phyloP scores from a whole-genome alignment of 2,888 invertebrate species.

The Tipula confusa region DNA sequence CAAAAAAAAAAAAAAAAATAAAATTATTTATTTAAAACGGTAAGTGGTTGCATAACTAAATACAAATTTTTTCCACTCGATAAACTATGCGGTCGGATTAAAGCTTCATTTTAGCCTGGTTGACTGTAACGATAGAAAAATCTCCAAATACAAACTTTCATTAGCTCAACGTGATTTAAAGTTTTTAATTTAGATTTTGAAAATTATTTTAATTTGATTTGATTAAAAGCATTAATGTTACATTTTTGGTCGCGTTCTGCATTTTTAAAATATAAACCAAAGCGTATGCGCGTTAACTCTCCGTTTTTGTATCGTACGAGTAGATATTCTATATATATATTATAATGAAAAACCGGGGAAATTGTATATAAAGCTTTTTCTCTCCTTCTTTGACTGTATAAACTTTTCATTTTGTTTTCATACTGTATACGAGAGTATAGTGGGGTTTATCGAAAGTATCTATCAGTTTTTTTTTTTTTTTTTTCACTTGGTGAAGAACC shows the following conservation, averaged over 20 bases:
- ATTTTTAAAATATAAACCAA: not conserved
- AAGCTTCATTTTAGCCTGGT: not conserved
- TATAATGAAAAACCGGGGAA: not conserved
- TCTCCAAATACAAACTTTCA: no score
- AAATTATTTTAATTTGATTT: not conserved
- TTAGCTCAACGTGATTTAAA: no score
- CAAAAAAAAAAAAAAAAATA: not conserved
- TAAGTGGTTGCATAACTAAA: slow-evolving; percentile 3
- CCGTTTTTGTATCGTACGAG: not conserved
- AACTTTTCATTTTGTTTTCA: not conserved
- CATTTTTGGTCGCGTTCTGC: not conserved
- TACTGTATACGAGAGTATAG: not conserved
- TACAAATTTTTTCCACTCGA: not conserved
- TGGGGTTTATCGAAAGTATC: not conserved
- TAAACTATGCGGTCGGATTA: no score
- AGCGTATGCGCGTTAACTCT: not conserved
- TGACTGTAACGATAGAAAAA: no score
- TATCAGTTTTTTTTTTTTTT: not conserved
- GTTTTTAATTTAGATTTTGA: not conserved
- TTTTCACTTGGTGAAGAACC: not conserved
- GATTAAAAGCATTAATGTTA: not conserved
- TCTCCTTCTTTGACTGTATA: not conserved
- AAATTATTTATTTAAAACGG: slow-evolving; percentile 12
- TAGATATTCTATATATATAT: no score
- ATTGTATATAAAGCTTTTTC: not conserved